phyloP scores from a whole-genome alignment of 2,113 vertebrate species.

The Dipodomys stephensi region DNA sequence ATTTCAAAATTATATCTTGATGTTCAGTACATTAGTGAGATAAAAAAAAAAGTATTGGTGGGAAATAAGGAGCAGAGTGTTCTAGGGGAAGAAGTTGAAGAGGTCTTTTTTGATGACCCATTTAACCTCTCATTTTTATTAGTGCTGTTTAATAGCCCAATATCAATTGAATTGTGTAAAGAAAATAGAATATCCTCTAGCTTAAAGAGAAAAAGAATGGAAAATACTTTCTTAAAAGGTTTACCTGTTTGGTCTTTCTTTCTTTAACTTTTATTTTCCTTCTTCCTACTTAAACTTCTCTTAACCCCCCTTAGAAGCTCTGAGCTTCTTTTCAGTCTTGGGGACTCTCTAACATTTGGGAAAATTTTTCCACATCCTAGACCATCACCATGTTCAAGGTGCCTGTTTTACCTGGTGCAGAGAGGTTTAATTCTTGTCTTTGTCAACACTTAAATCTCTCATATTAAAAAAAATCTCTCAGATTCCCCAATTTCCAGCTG shows the following conservation, averaged over 20 bases:
- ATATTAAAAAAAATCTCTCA: neutral
- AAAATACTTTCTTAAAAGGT: neutral
- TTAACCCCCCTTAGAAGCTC: neutral
- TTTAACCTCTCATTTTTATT: slow-evolving; percentile 43
- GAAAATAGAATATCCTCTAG: slow-evolving; percentile 8
- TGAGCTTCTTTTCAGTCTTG: neutral
- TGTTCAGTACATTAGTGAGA: neutral
- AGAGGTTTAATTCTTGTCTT: neutral
- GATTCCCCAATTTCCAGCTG: neutral
- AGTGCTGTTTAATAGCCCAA: slow-evolving; percentile 28
- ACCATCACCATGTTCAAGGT: neutral
- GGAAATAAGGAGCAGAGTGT: slow-evolving; percentile 7
- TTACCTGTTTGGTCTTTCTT: neutral
- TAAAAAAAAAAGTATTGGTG: slow-evolving; percentile 52
- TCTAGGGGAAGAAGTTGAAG: neutral
- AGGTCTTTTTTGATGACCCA: neutral
- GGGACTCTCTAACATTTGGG: neutral
- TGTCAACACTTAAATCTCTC: neutral
- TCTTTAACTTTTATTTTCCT: neutral
- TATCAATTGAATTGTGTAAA: neutral
- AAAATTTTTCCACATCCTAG: neutral
- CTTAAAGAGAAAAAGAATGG: neutral
- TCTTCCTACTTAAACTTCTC: neutral
- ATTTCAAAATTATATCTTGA: slow-evolving; percentile 61
- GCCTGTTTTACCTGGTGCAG: neutral